phyloP scores from a whole-genome alignment of 2,113 vertebrate species.

The Potamarius usumacintae region DNA sequence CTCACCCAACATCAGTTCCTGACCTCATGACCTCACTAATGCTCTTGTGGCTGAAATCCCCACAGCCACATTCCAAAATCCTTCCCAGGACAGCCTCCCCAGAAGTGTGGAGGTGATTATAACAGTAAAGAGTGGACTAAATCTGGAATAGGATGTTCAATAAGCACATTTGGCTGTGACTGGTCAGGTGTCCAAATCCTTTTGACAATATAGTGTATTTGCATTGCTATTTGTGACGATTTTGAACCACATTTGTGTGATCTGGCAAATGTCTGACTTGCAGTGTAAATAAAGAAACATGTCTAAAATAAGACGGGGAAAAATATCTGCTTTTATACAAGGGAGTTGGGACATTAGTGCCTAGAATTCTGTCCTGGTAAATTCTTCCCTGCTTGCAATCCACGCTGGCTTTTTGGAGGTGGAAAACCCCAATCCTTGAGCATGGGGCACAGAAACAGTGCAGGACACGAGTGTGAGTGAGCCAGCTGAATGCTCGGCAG shows the following conservation, averaged over 20 bases:
- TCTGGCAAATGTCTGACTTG: not conserved
- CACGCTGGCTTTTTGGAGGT: constrained; percentile 37
- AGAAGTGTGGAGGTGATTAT: not conserved
- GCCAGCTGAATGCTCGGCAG: constrained; percentile 74
- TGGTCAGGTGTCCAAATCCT: not conserved
- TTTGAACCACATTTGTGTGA: not conserved
- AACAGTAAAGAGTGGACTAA: not conserved
- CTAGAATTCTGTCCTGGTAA: constrained; percentile 6
- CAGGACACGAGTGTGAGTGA: constrained; percentile 75
- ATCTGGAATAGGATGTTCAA: not conserved
- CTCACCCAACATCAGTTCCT: not conserved
- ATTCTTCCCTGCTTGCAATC: not conserved
- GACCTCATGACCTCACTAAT: not conserved
- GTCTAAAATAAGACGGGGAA: not conserved
- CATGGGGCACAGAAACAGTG: constrained; percentile 75
- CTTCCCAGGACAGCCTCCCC: not conserved
- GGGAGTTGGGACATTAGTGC: not conserved
- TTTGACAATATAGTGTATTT: not conserved
- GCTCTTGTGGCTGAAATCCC: not conserved
- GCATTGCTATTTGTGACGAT: not conserved
- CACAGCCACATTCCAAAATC: not conserved
- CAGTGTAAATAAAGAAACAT: constrained; percentile 38
- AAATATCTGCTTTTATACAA: not conserved
- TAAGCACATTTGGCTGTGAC: not conserved
- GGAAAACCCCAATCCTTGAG: constrained; percentile 70